Evolutionary conservation across 2,113 vertebrate genomes (phyloP).

Genomic region (Lagenorhynchus albirostris): DNA sequence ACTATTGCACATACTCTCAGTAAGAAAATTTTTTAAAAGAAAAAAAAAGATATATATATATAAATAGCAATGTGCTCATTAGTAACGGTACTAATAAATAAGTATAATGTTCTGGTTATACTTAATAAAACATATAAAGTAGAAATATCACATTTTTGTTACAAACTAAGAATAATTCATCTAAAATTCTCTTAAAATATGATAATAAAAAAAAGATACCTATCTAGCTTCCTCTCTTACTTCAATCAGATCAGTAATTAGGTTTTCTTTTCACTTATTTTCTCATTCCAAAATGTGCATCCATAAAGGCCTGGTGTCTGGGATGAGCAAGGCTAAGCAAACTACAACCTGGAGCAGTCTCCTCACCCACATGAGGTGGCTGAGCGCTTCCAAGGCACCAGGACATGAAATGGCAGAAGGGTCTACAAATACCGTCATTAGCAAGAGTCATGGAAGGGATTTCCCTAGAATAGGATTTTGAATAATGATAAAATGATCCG

Average conservation of each 20-base stretch:
- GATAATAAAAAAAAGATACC: conserved; percentile 54
- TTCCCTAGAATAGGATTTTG: conserved; percentile 80
- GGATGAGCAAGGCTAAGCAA: conserved; percentile 71
- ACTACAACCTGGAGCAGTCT: conserved; percentile 68
- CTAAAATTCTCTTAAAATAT: conserved; percentile 65
- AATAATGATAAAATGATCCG: conserved; percentile 80
- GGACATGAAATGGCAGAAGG: conserved; percentile 76
- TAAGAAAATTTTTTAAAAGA: conserved; percentile 47
- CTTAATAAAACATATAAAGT: conserved; percentile 69
- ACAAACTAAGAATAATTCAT: conserved; percentile 69
- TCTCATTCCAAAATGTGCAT: conserved; percentile 72
- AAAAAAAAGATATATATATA: conserved; percentile 1
- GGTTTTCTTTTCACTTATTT: conserved; percentile 69
- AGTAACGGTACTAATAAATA: conserved; percentile 53
- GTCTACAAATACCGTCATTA: conserved; percentile 79
- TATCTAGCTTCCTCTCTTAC: conserved; percentile 65
- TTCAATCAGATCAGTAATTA: conserved; percentile 70
- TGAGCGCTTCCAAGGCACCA: conserved; percentile 75
- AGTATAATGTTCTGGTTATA: conserved; percentile 50
- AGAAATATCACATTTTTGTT: conserved; percentile 71
- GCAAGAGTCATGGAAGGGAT: conserved; percentile 79
- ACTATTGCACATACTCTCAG: conserved; percentile 63
- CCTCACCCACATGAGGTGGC: conserved; percentile 70
- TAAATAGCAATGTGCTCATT: conserved; percentile 63
- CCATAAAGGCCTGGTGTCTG: conserved; percentile 71